Conservation (phyloP, 2,797 vertebrate genomes). For the Peromyscus attwateri region DNA sequence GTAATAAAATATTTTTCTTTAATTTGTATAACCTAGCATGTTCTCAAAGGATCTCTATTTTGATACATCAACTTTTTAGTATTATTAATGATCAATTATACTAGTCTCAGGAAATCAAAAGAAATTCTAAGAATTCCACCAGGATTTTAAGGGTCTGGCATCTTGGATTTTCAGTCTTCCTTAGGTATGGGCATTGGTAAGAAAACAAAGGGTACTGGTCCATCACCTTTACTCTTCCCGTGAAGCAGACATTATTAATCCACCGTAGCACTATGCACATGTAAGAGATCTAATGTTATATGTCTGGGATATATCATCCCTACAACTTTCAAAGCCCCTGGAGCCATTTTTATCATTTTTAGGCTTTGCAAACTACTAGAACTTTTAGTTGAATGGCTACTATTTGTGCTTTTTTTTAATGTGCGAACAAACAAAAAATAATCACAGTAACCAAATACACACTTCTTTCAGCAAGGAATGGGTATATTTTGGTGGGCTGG, state of each 20-base stretch:
- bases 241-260: slow-evolving; percentile 1
- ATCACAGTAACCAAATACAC: neutral
- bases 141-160: neutral
- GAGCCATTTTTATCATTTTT: neutral
- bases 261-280: neutral
- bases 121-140: slow-evolving; percentile 23
- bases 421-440: neutral
- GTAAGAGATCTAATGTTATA: neutral
- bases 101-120: slow-evolving; percentile 47
- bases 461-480: slow-evolving; percentile 15
- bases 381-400: slow-evolving; percentile 1
- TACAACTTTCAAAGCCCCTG: neutral
- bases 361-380: neutral
- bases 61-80: slow-evolving; percentile 39
- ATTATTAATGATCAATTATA: neutral
- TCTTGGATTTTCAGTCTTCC: neutral
- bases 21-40: slow-evolving; percentile 4
- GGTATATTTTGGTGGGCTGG: neutral
- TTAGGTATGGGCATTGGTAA: neutral
- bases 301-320: neutral
- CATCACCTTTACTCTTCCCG: neutral
- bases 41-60: slow-evolving; percentile 44
- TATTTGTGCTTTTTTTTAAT: neutral
- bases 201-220: neutral
- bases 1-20: neutral